These are phyloP conservation scores for Ennomos erosarius DNA, from an alignment of 2,888 invertebrate species.

Conservation along the genomic window DNA sequence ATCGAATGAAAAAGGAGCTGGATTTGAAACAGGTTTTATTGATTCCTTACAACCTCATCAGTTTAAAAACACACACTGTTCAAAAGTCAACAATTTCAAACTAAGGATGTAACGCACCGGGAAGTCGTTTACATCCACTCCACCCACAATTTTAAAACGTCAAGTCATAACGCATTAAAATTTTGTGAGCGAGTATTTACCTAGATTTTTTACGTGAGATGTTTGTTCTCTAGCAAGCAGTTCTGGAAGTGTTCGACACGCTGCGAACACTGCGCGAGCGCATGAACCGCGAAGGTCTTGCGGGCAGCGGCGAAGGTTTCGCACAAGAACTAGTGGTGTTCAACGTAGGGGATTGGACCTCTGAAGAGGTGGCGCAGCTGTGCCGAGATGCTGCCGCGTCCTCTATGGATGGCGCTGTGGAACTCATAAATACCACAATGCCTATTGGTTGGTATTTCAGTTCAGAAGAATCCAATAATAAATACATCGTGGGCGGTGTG, in stretches of 20 bases:
- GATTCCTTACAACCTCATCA: neutral
- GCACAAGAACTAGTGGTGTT: conserved; percentile 68
- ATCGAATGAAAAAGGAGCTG: conserved; percentile 72
- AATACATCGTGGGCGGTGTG: too few species aligned
- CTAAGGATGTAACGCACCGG: too few species aligned
- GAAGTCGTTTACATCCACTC: too few species aligned
- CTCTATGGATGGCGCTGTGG: conserved; percentile 56
- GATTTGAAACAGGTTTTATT: conserved; percentile 73
- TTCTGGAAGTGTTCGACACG: conserved; percentile 66
- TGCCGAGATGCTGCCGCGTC: conserved; percentile 62
- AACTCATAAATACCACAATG: conserved; percentile 56
- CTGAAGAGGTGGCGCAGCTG: conserved; percentile 69
- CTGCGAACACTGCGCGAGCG: conserved; percentile 64
- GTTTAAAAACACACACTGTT: too few species aligned
- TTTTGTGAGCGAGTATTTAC: too few species aligned
- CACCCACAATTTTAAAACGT: too few species aligned
- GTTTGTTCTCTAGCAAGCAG: conserved; percentile 59
- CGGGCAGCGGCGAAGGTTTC: conserved; percentile 58
- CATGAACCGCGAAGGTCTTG: conserved; percentile 62
- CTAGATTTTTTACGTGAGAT: neutral
- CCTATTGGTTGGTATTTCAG: conserved; percentile 55
- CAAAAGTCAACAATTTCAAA: too few species aligned
- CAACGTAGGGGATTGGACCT: conserved; percentile 76
- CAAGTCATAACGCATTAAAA: too few species aligned
- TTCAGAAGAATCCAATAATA: too few species aligned